Evolutionary conservation across 2,113 vertebrate genomes (phyloP).

Genomic region (Phrynocephalus versicolor): DNA sequence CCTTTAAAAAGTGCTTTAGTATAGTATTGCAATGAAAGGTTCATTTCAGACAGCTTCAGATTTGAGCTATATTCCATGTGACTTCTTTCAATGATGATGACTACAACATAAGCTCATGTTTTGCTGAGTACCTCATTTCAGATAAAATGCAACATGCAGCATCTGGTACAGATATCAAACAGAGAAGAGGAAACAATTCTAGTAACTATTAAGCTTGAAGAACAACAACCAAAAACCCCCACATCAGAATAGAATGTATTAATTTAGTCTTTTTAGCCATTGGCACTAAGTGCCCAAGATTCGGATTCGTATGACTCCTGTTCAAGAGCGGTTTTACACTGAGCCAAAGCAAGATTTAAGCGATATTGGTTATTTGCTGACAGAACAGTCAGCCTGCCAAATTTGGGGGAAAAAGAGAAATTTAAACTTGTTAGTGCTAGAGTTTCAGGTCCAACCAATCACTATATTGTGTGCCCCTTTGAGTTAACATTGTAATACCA

Average conservation of each 20-base stretch:
- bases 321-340: slow-evolving; percentile 4
- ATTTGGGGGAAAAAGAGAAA: slow-evolving; percentile 36
- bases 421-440: slow-evolving; percentile 60
- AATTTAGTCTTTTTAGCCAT: slow-evolving; percentile 49
- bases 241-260: background rate
- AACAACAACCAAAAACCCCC: slow-evolving; percentile 29
- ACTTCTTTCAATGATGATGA: background rate
- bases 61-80: slow-evolving; percentile 12
- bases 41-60: slow-evolving; percentile 27
- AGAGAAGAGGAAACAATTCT: slow-evolving; percentile 38
- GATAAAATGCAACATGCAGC: slow-evolving; percentile 51
- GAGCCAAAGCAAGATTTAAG: slow-evolving; percentile 51
- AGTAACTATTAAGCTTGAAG: slow-evolving; percentile 62
- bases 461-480: slow-evolving; percentile 41
- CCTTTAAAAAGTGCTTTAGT: slow-evolving; percentile 18
- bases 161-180: slow-evolving; percentile 42
- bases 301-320: slow-evolving; percentile 38
- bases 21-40: slow-evolving; percentile 1
- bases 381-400: slow-evolving; percentile 59
- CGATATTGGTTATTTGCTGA: slow-evolving; percentile 53
- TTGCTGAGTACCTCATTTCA: background rate
- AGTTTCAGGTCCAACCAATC: slow-evolving; percentile 12
- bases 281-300: slow-evolving; percentile 38
- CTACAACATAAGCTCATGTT: background rate
- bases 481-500: background rate